These are phyloP conservation scores for Gymnoscopelus microlampas DNA, from an alignment of 2,797 vertebrate species.

Conservation along the genomic window DNA sequence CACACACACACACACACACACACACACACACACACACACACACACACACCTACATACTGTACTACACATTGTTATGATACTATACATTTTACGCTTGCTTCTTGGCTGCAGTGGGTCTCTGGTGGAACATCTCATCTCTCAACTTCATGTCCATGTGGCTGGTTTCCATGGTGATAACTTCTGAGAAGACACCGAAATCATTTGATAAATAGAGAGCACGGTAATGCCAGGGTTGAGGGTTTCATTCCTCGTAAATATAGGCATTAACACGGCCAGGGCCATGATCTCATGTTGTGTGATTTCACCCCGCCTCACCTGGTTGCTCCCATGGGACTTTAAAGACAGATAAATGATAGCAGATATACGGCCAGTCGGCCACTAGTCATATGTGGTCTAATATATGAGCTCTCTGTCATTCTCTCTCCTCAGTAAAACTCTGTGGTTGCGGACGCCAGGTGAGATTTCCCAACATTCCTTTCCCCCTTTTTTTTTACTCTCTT, in stretches of 20 bases:
- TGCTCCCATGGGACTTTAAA: no score
- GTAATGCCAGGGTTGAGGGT: no score
- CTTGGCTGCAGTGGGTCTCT: slow-evolving; percentile 2
- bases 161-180: slow-evolving; percentile 2
- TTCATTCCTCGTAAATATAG: no score
- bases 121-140: slow-evolving; percentile 14
- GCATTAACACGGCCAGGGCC: no score
- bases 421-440: neutral
- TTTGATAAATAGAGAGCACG: no score
- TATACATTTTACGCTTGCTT: slow-evolving; percentile 24
- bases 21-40: slow-evolving; percentile 13
- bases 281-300: no score
- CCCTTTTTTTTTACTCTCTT: neutral
- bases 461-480: slow-evolving; percentile 39
- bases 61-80: neutral
- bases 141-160: slow-evolving; percentile 25
- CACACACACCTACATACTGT: slow-evolving; percentile 6
- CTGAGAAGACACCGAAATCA: neutral
- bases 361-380: neutral
- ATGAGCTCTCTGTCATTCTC: neutral
- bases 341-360: neutral
- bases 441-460: slow-evolving; percentile 37
- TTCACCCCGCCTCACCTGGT: no score
- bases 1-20: slow-evolving; percentile 17
- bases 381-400: neutral